These are phyloP conservation scores for Eurystomus gularis DNA, from an alignment of 2,113 vertebrate species.

Conservation along the genomic window DNA sequence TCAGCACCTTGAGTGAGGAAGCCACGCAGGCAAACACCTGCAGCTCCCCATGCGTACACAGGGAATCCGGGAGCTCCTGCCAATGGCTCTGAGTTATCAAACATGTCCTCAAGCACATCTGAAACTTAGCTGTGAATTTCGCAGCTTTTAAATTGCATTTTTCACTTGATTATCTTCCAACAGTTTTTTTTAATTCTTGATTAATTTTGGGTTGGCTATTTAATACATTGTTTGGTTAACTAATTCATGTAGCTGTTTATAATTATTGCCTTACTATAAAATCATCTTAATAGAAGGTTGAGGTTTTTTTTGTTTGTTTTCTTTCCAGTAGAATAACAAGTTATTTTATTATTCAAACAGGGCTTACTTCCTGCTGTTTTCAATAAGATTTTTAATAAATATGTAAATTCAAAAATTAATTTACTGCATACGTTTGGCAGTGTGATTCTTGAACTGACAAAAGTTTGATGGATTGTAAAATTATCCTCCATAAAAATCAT, in stretches of 20 bases:
- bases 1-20: not conserved
- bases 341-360: constrained; percentile 80
- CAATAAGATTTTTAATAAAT: constrained; percentile 83
- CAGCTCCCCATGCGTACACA: not conserved
- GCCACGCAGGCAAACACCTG: not conserved
- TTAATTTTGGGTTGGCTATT: constrained; percentile 56
- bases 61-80: not conserved
- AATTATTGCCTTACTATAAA: constrained; percentile 71
- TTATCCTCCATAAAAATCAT: constrained; percentile 77
- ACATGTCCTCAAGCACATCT: not conserved
- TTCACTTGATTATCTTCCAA: constrained; percentile 42
- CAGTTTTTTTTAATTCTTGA: constrained; percentile 24
- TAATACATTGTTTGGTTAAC: constrained; percentile 69
- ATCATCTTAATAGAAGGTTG: constrained; percentile 66
- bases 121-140: not conserved
- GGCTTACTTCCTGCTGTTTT: constrained; percentile 77
- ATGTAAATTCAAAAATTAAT: constrained; percentile 83
- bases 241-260: constrained; percentile 71
- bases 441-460: constrained; percentile 76
- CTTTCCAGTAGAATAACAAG: constrained; percentile 74
- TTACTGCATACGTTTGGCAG: constrained; percentile 75
- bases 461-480: constrained; percentile 80
- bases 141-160: not conserved
- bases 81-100: not conserved
- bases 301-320: constrained; percentile 62